Base-by-base conservation (phyloP, 2,113 vertebrate genomes). In the Microtus pennsylvanicus region DNA sequence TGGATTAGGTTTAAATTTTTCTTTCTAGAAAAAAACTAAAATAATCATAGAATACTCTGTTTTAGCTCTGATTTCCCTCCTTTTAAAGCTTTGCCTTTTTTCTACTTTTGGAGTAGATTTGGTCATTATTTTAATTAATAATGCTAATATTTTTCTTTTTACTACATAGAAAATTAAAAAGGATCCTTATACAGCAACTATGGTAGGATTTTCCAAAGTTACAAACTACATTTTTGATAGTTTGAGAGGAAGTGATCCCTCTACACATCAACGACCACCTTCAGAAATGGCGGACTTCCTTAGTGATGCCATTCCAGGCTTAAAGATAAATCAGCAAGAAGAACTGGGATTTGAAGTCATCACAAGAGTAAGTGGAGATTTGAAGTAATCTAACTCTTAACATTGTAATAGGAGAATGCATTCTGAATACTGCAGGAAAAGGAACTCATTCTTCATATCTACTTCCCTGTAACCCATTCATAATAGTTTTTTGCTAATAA, bases 301-400 rank as follows among this genome's bases (percentile, higher is more conserved):
- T 95, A 99, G 98, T 38, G 99, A 99, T 96, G 98, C 99, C 87
- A 99, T 99, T 98, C 99, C 99, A 35, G 99, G 99, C 2, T 98
- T 99, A 96, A 99, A 99, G 98, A 99, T 99, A 98, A 99, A 99
- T 98, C 99, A 99, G 92, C 99, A 99, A 98, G 99, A 99, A 97
- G 99, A 99, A 97, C 99, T 99, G 1, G 99, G 99, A 93, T 99
- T 99, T 93, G 99, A 99, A 99, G 99, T 99, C 98, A 99, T 99
- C 98, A 99, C 99, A 96, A 99, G 99, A 98, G 99, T 99, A 97
- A 99, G 99, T 99, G 5, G 91, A 93, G 63, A 94, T 92, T 93
- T 80, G 35, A 87, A 8, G 95, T 93, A 86, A 52, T 50, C 78
- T 10, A 80, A 14, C 24, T 90, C 16, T 70, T 77, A 22, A 22